Percentiles rank a stretch among this genome's conserved stretches.
Conservation (phyloP, 2,113 vertebrate genomes). For the Progne subis region DNA sequence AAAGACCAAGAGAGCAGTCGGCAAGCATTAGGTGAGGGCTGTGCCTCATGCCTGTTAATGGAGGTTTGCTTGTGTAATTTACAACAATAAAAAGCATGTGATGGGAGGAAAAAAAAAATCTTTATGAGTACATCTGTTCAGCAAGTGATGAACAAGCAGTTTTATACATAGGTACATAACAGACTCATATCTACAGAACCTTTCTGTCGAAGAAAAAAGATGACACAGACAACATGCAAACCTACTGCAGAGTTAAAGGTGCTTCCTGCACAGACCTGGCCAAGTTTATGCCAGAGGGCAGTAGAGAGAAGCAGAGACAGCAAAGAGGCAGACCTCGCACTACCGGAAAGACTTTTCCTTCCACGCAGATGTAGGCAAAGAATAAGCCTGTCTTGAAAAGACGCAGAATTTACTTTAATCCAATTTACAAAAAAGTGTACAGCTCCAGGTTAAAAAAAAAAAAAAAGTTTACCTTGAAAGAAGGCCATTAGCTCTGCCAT, state of each 20-base stretch:
- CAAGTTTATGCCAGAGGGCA: not conserved
- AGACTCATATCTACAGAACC: not conserved
- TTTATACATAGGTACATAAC: not conserved
- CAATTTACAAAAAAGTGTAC: not conserved
- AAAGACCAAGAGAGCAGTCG: not conserved
- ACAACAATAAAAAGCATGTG: not conserved
- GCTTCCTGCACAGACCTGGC: not conserved
- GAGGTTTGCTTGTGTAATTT: not conserved
- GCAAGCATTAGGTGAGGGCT: not conserved
- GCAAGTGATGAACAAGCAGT: not conserved
- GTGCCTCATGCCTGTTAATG: not conserved
- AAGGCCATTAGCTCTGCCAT: not conserved
- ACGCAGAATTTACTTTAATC: not conserved
- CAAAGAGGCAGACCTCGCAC: rapidly evolving
- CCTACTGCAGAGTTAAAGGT: not conserved
- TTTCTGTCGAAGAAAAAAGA: not conserved
- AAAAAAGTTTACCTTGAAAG: not conserved
- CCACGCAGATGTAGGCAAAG: not conserved
- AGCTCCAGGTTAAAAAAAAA: not conserved
- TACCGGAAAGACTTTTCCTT: not conserved
- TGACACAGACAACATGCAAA: not conserved
- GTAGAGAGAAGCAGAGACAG: not conserved
- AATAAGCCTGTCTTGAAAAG: not conserved
- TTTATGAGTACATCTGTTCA: not conserved
- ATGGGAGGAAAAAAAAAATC: not conserved